phyloP scores from a whole-genome alignment of 2,797 vertebrate species.

The Denticeps clupeoides region DNA sequence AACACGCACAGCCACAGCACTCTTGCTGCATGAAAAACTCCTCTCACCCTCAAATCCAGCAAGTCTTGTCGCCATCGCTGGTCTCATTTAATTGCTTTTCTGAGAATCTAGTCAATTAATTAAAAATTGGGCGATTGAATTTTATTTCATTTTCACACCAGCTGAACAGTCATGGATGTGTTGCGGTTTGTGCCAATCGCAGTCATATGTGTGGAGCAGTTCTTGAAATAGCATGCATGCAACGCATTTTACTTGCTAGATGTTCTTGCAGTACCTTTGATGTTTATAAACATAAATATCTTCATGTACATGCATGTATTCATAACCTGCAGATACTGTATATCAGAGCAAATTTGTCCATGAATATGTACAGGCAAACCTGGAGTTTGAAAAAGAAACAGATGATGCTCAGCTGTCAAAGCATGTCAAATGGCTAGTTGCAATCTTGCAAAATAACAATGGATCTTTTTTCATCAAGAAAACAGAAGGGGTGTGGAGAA shows the following conservation, averaged over 20 bases:
- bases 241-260: too few relatives aligned
- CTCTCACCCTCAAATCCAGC: too few relatives aligned
- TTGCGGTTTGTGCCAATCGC: not conserved
- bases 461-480: not conserved
- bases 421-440: constrained; percentile 5
- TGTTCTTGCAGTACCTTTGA: too few relatives aligned
- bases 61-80: constrained; percentile 13
- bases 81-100: constrained; percentile 18
- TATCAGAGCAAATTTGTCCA: not conserved
- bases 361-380: not conserved
- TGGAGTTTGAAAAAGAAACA: not conserved
- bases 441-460: not conserved
- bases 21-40: too few relatives aligned
- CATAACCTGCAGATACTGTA: too few relatives aligned
- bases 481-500: not conserved
- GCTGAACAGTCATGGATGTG: constrained; percentile 1
- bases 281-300: too few relatives aligned
- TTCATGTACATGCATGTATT: too few relatives aligned
- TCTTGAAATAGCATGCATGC: too few relatives aligned
- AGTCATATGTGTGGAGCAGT: too few relatives aligned
- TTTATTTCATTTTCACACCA: constrained; percentile 13
- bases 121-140: constrained; percentile 22
- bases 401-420: constrained; percentile 2
- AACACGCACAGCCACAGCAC: too few relatives aligned
- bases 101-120: constrained; percentile 24